phyloP scores from a whole-genome alignment of 1,140 invertebrate genomes.

The Trichonephila clavipes region DNA sequence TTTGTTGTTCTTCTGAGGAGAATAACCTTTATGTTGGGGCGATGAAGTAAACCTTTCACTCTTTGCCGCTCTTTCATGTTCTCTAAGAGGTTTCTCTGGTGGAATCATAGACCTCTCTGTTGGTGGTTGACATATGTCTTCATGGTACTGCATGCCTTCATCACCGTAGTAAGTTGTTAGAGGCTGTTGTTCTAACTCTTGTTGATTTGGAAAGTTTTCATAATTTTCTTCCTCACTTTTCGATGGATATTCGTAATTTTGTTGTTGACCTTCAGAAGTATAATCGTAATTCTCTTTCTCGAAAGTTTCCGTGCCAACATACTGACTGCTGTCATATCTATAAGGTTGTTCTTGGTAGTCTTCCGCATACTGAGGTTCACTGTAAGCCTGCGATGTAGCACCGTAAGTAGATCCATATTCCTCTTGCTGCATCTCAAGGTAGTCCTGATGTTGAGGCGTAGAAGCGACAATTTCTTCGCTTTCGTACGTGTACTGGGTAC shows the following conservation, averaged over 20 bases:
- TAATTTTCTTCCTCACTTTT: constrained; percentile 14
- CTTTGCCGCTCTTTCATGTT: constrained; percentile 61
- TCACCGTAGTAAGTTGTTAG: constrained; percentile 1
- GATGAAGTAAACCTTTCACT: constrained; percentile 53
- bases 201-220: background rate
- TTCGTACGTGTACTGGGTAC: constrained; percentile 20
- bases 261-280: background rate
- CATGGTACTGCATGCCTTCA: background rate
- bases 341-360: constrained; percentile 33
- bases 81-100: constrained; percentile 60
- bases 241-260: background rate
- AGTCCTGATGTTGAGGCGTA: constrained; percentile 14
- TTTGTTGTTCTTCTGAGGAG: constrained; percentile 45
- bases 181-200: background rate
- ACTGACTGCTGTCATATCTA: background rate
- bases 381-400: background rate
- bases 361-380: constrained; percentile 36
- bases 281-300: background rate
- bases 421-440: background rate
- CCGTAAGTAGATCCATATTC: constrained; percentile 20
- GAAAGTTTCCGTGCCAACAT: background rate
- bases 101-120: background rate
- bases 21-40: constrained; percentile 71
- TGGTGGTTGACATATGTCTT: background rate
- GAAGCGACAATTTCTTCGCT: background rate